These are phyloP conservation scores for Polypterus bichir DNA, from an alignment of 2,113 vertebrate genomes.

Conservation along the genomic window DNA sequence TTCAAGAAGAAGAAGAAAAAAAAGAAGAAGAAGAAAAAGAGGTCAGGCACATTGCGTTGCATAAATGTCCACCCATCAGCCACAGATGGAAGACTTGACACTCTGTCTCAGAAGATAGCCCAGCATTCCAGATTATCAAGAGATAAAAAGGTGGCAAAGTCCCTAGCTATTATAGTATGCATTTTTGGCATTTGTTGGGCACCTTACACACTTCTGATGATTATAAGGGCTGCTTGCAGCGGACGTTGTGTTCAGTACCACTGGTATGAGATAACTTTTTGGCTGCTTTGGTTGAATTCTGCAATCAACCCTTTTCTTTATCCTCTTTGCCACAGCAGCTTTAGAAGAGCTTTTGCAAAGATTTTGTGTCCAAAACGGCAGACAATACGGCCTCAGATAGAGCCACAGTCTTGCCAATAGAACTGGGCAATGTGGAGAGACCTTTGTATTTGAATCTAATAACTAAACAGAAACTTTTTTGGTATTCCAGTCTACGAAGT, in stretches of 20 bases:
- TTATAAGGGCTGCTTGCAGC: slow-evolving; percentile 47
- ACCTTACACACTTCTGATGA: slow-evolving; percentile 61
- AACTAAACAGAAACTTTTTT: no score
- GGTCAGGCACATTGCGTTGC: slow-evolving; percentile 30
- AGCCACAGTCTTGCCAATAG: slow-evolving; percentile 27
- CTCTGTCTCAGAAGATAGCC: slow-evolving; percentile 29
- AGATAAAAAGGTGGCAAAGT: slow-evolving; percentile 65
- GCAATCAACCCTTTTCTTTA: slow-evolving; percentile 71
- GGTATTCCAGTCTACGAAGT: no score
- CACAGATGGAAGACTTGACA: slow-evolving; percentile 29
- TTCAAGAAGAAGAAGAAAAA: slow-evolving; percentile 20
- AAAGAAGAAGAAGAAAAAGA: slow-evolving; percentile 13
- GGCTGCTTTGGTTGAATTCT: slow-evolving; percentile 77
- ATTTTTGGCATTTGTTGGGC: slow-evolving; percentile 70
- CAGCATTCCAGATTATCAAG: slow-evolving; percentile 46
- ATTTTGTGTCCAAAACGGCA: slow-evolving; percentile 39
- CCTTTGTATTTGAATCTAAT: no score
- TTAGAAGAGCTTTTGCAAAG: slow-evolving; percentile 58
- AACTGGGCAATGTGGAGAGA: no score
- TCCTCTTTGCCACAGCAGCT: slow-evolving; percentile 64
- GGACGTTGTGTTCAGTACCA: slow-evolving; percentile 30
- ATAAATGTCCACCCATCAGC: slow-evolving; percentile 17
- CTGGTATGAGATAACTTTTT: slow-evolving; percentile 64
- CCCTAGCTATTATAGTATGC: slow-evolving; percentile 59
- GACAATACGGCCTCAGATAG: slow-evolving; percentile 26